Percentiles rank a stretch among this genome's conserved stretches.
phyloP scores from a whole-genome alignment of 1,140 invertebrate species.

The Drosophila bifasciata region DNA sequence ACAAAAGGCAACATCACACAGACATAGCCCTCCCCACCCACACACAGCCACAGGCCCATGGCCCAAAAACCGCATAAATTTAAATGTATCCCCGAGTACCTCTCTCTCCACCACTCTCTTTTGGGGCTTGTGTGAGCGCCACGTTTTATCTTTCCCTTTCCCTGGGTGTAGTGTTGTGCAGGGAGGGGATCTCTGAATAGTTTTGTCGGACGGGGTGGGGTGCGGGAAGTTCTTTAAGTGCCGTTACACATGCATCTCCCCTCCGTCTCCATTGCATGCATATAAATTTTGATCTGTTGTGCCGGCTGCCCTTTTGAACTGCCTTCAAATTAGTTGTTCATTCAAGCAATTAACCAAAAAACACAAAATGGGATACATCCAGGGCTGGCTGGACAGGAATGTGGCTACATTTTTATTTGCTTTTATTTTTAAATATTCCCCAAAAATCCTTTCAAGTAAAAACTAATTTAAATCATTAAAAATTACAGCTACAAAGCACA shows the following conservation, averaged over 20 bases:
- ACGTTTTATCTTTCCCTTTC: constrained; percentile 68
- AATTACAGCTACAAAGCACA: too few species aligned
- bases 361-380: constrained; percentile 55
- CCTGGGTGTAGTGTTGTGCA: not conserved
- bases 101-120: constrained; percentile 7
- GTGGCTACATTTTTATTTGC: not conserved
- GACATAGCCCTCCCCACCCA: constrained; percentile 24
- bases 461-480: too few species aligned
- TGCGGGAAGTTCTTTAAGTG: constrained; percentile 54
- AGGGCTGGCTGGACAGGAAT: constrained; percentile 1
- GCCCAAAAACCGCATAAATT: constrained; percentile 62
- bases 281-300: constrained; percentile 76
- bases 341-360: constrained; percentile 80
- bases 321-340: constrained; percentile 81
- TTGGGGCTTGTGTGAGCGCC: constrained; percentile 33
- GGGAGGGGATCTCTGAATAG: not conserved
- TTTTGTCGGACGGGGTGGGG: not conserved
- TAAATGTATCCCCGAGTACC: constrained; percentile 46
- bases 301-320: constrained; percentile 73
- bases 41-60: constrained; percentile 6
- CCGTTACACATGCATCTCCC: constrained; percentile 70
- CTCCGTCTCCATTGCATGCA: constrained; percentile 40
- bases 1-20: constrained; percentile 71
- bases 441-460: too few species aligned
- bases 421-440: too few species aligned